Percentiles rank a stretch among this genome's conserved stretches.
These are phyloP conservation scores for Lineus longissimus DNA, from an alignment of 1,140 invertebrate genomes.

Conservation along the genomic window DNA sequence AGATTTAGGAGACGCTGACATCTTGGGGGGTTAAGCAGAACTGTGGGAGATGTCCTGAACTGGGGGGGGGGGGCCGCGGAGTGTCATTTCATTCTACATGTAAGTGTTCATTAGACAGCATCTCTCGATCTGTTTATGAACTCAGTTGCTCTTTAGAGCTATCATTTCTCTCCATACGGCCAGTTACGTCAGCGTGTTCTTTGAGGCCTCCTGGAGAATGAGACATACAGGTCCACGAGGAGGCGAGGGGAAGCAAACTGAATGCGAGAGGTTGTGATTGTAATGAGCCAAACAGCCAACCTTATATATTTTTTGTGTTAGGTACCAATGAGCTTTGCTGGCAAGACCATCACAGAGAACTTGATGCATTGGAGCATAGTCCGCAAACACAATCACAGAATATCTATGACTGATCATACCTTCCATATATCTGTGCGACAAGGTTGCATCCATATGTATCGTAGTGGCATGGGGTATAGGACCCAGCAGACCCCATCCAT, in stretches of 20 bases:
- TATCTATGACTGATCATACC: slow-evolving; percentile 55
- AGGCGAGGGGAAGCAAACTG: too few relatives aligned
- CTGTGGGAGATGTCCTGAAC: background rate
- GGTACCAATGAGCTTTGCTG: too few relatives aligned
- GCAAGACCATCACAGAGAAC: too few relatives aligned
- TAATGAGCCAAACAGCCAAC: too few relatives aligned
- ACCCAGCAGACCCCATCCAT: slow-evolving; percentile 83
- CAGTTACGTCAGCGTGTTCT: too few relatives aligned
- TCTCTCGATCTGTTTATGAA: background rate
- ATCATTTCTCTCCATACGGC: too few relatives aligned
- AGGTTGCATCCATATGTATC: slow-evolving; percentile 94
- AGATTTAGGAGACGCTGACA: background rate
- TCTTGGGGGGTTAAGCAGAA: background rate
- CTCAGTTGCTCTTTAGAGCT: background rate
- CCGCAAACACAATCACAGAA: background rate
- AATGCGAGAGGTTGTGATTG: too few relatives aligned
- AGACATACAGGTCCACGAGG: too few relatives aligned
- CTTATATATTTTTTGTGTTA: too few relatives aligned
- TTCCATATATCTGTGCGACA: slow-evolving; percentile 81
- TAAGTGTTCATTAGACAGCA: background rate
- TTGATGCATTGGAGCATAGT: too few relatives aligned
- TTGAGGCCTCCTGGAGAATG: too few relatives aligned
- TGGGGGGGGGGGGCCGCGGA: background rate
- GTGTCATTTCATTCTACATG: background rate
- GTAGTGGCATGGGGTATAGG: slow-evolving; percentile 89